Evolutionary conservation across 53 echinoderm and acorn worm genomes (phyloP), one percentile per base, ranked within the genome.

Genomic region (Mesocentrotus franciscanus): DNA sequence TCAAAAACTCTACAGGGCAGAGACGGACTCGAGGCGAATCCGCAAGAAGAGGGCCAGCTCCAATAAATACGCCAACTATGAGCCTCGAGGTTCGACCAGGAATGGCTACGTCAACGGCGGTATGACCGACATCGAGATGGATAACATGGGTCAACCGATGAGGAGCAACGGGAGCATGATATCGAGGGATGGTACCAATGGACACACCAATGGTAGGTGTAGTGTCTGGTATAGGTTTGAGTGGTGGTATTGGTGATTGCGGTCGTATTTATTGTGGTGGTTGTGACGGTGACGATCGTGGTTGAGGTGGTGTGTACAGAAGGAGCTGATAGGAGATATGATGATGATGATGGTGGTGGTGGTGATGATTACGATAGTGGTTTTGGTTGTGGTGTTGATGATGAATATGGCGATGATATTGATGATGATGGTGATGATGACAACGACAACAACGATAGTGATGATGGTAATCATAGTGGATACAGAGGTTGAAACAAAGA

Each of bases 101-200:
- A 66, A 94, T 22, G 87, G 87, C 49, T 12, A 68, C 15, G 95
- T 94, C 11, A 94, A 94, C 87, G 89, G 56, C 18, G 95, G 95
- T 8, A 94, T 94, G 95, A 94, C 95, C 1, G 85, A 85, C 1
- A 94, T 94, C 26, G 95, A 94, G 95, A 94, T 94, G 95, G 83
- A 32, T 22, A 18, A 3, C 32, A 78, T 94, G 79, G 94, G 94
- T 9, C 12, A 10, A 12, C 95, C 95, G 55, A 49, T 94, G 62
- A 12, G 87, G 39, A 56, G 24, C 8, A 94, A 94, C 36, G 95
- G 95, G 24, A 94, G 87, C 70, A 64, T 68, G 49, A 56, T 36
- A 14, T n/a, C 79, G 14, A 32, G 66, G 9, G 4, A 87, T 26
- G 87, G 87, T 58, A 13, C 87, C 58, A 87, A 87, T n/a, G 87